phyloP scores from a whole-genome alignment of 2,888 invertebrate genomes.

The Monoplex corrugatus region DNA sequence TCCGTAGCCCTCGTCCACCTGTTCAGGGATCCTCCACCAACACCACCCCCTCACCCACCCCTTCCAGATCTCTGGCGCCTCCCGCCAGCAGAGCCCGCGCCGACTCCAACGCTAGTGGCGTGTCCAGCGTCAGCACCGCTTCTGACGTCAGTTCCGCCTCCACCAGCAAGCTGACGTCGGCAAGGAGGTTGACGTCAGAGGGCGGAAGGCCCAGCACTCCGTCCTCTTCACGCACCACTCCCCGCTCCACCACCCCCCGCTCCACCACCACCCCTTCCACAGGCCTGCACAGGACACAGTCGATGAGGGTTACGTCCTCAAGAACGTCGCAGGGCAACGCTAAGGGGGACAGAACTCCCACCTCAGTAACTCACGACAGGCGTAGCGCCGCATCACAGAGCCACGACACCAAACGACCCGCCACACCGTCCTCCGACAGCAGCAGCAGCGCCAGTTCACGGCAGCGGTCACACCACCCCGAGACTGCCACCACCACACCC shows the following conservation, averaged over 20 bases:
- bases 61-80: constrained; percentile 55
- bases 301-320: constrained; percentile 59
- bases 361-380: constrained; percentile 45
- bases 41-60: neutral
- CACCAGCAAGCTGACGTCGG: constrained; percentile 51
- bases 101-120: constrained; percentile 54
- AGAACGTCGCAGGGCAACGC: constrained; percentile 40
- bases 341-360: constrained; percentile 46
- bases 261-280: constrained; percentile 48
- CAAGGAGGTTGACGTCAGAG: constrained; percentile 49
- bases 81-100: constrained; percentile 39
- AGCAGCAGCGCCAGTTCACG: constrained; percentile 36
- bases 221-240: constrained; percentile 51
- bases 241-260: constrained; percentile 23
- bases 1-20: constrained; percentile 52
- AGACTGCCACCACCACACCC: constrained; percentile 67
- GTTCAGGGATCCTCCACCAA: constrained; percentile 19
- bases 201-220: constrained; percentile 54
- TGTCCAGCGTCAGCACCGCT: constrained; percentile 59
- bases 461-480: neutral
- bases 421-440: constrained; percentile 53
- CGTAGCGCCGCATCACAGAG: constrained; percentile 47
- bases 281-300: constrained; percentile 59
- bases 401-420: constrained; percentile 44
- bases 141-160: constrained; percentile 59